Base-by-base conservation (phyloP, 2,797 vertebrate species). In the Distichodus sexfasciatus region DNA sequence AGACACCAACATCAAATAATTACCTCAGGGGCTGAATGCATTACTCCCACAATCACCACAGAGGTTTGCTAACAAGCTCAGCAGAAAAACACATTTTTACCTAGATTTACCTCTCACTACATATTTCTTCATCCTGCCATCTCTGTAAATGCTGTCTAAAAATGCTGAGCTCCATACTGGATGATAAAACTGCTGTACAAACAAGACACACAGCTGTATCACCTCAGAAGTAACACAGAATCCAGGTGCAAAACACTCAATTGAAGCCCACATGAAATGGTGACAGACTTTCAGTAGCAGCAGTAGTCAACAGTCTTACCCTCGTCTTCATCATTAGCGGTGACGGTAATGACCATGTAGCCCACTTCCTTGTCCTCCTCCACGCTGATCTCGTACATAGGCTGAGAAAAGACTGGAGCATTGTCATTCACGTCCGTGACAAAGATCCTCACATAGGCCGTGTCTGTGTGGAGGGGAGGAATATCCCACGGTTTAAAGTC, bases 341-440 rank as follows among this genome's bases (percentile, higher is more conserved):
- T 92, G 77, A 93, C 91, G 7, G 92, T 96, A 83, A 95, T 87
- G 76, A 96, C 82, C 71, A 90, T 76, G 69, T 87, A 93, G 71
- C 93, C 93, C 43, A 94, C 87, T 70, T 96, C 94, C 65, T 88
- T 85, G 87, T 96, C 94, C 73, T 96, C 95, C 53, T 93, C 92
- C 80, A 94, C 64, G 58, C 90, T 95, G 78, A 93, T 87, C 77
- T 94, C 91, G 31, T 94, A 94, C 57, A 85, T 75, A 0, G 87
- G 58, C 46, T 35, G 89, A 54, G 90, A 85, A 71, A 96, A 96
- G 0, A 82, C 81, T 0, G 95, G 95, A 0, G 91, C 84, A 0
- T 96, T 96, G 86, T 96, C 95, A 17, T 96, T 96, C 31, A 95
- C 88, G 26, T 96, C 95, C 0, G 93, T 90, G 79, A 96, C 75